phyloP scores from a whole-genome alignment of 2,888 invertebrate genomes.

The Omphaloscelis lunosa region DNA sequence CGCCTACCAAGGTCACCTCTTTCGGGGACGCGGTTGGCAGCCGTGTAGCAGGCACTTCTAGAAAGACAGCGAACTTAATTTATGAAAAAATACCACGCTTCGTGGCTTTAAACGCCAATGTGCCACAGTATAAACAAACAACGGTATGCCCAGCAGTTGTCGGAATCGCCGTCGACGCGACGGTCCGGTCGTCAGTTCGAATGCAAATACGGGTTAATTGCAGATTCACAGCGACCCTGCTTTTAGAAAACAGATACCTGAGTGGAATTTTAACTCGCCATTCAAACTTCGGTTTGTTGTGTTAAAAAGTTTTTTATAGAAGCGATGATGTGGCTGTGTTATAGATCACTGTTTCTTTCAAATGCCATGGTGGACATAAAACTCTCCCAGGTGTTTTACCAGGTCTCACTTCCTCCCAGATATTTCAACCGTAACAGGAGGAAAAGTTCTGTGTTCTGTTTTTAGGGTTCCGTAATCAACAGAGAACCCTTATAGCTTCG shows the following conservation, averaged over 20 bases:
- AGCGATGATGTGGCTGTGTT: slow-evolving; percentile 17
- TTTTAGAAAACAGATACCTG: slow-evolving; percentile 80
- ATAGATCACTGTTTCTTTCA: too few species aligned
- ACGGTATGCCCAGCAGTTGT: slow-evolving; percentile 46
- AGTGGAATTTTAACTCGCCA: slow-evolving; percentile 78
- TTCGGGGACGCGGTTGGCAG: too few species aligned
- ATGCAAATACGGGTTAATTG: slow-evolving; percentile 87
- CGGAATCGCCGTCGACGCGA: slow-evolving; percentile 62
- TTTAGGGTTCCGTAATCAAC: too few species aligned
- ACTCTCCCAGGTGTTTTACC: too few species aligned
- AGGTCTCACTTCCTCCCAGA: too few species aligned
- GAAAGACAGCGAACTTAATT: too few species aligned
- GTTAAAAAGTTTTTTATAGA: slow-evolving; percentile 11
- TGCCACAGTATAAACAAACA: slow-evolving; percentile 19
- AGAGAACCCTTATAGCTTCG: too few species aligned
- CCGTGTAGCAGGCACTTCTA: too few species aligned
- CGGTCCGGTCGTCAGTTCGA: slow-evolving; percentile 76
- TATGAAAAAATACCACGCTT: slow-evolving; percentile 9
- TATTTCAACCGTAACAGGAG: too few species aligned
- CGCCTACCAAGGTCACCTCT: too few species aligned
- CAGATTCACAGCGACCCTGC: slow-evolving; percentile 82
- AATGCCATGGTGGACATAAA: too few species aligned
- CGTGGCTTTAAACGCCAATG: background rate
- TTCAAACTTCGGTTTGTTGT: slow-evolving; percentile 59
- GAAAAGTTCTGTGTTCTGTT: too few species aligned